phyloP scores from a whole-genome alignment of 2,888 invertebrate genomes.

The Microdon myrmicae region DNA sequence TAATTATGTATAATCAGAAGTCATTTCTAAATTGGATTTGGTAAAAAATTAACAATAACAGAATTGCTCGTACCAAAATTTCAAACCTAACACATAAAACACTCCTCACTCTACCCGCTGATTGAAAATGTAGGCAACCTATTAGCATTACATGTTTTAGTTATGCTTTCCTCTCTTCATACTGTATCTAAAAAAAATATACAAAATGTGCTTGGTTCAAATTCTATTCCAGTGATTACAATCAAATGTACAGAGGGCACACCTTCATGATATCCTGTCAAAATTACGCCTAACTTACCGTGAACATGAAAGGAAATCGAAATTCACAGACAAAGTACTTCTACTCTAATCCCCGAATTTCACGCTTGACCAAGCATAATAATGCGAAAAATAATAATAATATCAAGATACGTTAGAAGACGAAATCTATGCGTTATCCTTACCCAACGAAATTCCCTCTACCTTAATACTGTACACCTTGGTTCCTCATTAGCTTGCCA shows the following conservation, averaged over 20 bases:
- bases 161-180: too few species aligned
- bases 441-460: slow-evolving; percentile 5
- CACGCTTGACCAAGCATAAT: slow-evolving; percentile 39
- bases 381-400: slow-evolving; percentile 48
- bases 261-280: slow-evolving; percentile 18
- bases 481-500: slow-evolving; percentile 23
- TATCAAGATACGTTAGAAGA: slow-evolving; percentile 40
- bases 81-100: too few species aligned
- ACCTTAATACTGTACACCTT: background rate
- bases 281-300: slow-evolving; percentile 13
- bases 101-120: too few species aligned
- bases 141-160: too few species aligned
- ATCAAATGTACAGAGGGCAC: slow-evolving; percentile 3
- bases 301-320: slow-evolving; percentile 22
- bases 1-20: too few species aligned
- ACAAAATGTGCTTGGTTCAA: too few species aligned
- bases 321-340: slow-evolving; percentile 19
- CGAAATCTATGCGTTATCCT: slow-evolving; percentile 45
- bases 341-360: slow-evolving; percentile 40
- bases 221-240: too few species aligned
- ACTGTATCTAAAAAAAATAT: too few species aligned
- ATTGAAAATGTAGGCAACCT: too few species aligned
- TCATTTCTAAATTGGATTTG: too few species aligned
- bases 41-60: too few species aligned
- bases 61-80: too few species aligned